Conservation (phyloP, 2,113 vertebrate species). For the Ciconia maguari region DNA sequence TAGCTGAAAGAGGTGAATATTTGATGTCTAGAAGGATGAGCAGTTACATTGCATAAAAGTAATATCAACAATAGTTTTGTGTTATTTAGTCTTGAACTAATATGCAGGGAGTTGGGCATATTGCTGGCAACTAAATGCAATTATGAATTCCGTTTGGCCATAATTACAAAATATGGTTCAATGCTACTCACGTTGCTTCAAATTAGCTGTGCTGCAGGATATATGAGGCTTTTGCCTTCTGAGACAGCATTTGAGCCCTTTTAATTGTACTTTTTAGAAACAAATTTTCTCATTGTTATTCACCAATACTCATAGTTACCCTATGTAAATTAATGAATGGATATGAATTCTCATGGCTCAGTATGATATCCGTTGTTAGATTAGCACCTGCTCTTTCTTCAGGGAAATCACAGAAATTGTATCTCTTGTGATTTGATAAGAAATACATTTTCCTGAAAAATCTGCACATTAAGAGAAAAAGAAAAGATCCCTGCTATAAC, state of each 20-base stretch:
- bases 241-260: background rate
- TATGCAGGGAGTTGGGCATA: background rate
- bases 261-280: background rate
- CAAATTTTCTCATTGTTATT: background rate
- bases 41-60: background rate
- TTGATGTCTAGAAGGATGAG: background rate
- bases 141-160: background rate
- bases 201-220: background rate
- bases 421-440: background rate
- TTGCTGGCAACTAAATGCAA: background rate
- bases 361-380: background rate
- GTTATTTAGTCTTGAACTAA: background rate
- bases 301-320: background rate
- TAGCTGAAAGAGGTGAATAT: background rate
- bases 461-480: background rate
- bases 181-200: background rate
- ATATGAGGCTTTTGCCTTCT: background rate
- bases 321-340: background rate
- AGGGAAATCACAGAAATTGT: slow-evolving; percentile 7
- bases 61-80: background rate
- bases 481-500: background rate
- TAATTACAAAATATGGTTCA: background rate
- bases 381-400: background rate
- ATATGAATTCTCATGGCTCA: background rate
- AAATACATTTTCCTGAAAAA: background rate